Conservation (phyloP, 2,113 vertebrate genomes). For the Phalacrocorax carbo region DNA sequence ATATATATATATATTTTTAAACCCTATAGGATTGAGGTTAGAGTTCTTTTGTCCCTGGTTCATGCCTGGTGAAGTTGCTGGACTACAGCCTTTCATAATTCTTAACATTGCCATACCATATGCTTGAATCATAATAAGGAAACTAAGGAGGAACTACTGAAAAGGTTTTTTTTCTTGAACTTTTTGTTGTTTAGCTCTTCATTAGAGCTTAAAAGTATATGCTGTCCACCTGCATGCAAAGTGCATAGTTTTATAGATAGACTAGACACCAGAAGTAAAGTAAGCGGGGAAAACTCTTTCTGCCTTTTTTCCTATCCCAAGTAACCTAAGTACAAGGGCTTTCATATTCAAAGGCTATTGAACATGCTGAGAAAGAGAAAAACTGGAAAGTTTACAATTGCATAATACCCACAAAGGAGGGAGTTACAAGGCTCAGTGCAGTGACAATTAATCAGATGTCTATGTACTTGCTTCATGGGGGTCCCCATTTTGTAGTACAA, state of each 20-base stretch:
- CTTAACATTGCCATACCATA: constrained; percentile 71
- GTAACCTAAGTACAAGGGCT: not conserved
- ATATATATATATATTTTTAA: no score
- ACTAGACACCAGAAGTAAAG: not conserved
- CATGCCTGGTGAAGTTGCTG: not conserved
- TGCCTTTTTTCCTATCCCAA: not conserved
- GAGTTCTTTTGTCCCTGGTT: not conserved
- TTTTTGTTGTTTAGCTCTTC: not conserved
- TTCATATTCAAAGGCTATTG: not conserved
- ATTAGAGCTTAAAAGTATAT: not conserved
- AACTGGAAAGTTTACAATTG: not conserved
- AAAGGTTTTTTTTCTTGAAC: not conserved
- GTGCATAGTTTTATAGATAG: not conserved
- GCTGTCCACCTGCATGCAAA: not conserved
- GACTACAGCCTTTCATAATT: constrained; percentile 45
- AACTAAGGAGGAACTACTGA: constrained; percentile 11
- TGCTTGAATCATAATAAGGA: constrained; percentile 56
- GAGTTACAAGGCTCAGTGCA: not conserved
- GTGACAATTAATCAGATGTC: not conserved
- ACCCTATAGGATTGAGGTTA: not conserved
- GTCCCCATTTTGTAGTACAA: not conserved
- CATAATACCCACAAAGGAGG: not conserved
- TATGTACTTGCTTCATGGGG: not conserved
- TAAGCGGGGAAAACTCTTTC: not conserved
- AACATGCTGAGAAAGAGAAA: not conserved